Percentiles rank a stretch among this genome's conserved stretches.
Evolutionary conservation across 2,797 vertebrate species (phyloP).

Genomic region (Channallabes apus): DNA sequence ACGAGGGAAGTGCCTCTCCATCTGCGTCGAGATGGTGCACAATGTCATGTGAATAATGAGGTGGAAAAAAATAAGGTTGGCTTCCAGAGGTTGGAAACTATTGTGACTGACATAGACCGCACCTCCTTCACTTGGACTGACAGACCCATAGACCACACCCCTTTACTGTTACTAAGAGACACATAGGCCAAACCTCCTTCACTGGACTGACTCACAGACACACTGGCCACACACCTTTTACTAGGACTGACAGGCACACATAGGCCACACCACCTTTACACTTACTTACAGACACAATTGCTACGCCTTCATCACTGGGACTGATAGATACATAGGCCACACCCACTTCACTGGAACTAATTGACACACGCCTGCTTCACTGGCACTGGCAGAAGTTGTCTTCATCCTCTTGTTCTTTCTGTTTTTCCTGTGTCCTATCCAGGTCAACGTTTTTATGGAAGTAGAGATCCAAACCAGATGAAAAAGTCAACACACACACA

Average conservation of each 20-base stretch:
- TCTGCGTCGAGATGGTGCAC: not conserved
- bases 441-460: constrained; percentile 9
- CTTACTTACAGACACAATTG: too few relatives aligned
- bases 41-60: too few relatives aligned
- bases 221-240: not conserved
- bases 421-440: not conserved
- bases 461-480: not conserved
- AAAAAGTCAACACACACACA: not conserved
- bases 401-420: not conserved
- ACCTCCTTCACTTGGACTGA: not conserved
- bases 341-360: not conserved
- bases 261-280: not conserved
- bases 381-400: not conserved
- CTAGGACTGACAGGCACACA: not conserved
- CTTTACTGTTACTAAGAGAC: not conserved
- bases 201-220: not conserved
- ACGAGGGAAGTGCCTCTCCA: not conserved
- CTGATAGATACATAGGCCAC: not conserved
- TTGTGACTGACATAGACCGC: not conserved
- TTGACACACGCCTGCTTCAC: not conserved
- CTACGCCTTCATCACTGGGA: not conserved
- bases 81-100: not conserved
- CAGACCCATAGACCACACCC: not conserved
- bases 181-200: not conserved
- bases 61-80: not conserved